Base-by-base conservation (phyloP, 2,797 vertebrate genomes). In the Poliocrania exsul region DNA sequence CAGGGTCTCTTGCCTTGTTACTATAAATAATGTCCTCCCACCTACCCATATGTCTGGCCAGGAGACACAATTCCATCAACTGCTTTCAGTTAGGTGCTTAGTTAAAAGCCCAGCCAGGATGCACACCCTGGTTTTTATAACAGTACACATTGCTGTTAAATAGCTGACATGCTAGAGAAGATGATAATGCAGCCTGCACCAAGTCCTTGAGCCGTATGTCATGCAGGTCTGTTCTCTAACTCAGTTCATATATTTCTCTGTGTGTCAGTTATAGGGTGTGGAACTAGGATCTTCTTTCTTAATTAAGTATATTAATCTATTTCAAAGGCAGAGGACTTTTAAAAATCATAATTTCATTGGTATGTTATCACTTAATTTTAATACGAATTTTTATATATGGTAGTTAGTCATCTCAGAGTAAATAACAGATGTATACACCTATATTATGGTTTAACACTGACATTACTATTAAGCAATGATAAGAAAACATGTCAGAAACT, bases 401-500 rank as follows among this genome's bases (percentile, higher is more conserved):
- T 97, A 95, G 92, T 92, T 97, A 97, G 95, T 96, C 91, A 96
- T 92, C 94, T 97, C 94, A 92, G 92, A 96, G 95, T 98, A 98
- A 98, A 98, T 97, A 98, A 97, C 97, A 98, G 95, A 98, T 98
- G 96, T 96, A 97, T 95, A 95, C 92, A 97, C 95, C 96, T 98
- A 95, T 98, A 97, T 97, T 97, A 96, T 96, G 94, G 90, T 96
- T 97, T 97, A 95, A 81, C 96, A 96, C 95, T 97, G 97, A 96
- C 42, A 79, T 85, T 86, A 25, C 87, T 96, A 97, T 97, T 97
- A 97, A 98, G 97, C 92, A 97, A 97, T 95, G 98, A 97, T 95
- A 96, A 95, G 96, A 97, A 98, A 98, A 97, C 95, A 97, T 97
- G 96, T 97, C 97, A 98, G 81, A 98, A 95, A 97, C 67, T 51